These are phyloP conservation scores for Lanius collurio DNA, from an alignment of 2,113 vertebrate genomes.

Conservation along the genomic window DNA sequence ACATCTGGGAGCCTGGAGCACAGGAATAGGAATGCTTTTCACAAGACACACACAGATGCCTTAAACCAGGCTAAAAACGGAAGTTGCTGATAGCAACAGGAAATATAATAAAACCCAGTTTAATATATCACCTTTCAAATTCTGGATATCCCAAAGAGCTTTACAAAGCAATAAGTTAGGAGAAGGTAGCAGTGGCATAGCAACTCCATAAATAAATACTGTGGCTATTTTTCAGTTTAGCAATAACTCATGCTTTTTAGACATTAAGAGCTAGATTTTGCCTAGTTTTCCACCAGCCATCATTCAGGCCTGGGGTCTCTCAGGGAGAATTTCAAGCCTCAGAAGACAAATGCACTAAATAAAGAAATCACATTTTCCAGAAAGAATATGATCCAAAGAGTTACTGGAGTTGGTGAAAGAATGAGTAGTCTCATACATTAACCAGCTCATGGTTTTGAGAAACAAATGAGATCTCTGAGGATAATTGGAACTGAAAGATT, in stretches of 20 bases:
- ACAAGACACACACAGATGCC: background rate
- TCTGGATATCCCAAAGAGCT: slow-evolving; percentile 40
- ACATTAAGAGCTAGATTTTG: slow-evolving; percentile 23
- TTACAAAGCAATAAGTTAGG: slow-evolving; percentile 38
- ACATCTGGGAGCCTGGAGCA: background rate
- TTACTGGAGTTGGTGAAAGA: background rate
- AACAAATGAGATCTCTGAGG: slow-evolving; percentile 1
- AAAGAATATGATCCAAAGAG: background rate
- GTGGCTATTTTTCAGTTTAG: slow-evolving; percentile 8
- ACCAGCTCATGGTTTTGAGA: background rate
- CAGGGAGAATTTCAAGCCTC: background rate
- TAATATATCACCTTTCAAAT: slow-evolving; percentile 48
- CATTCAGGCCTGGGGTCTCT: background rate
- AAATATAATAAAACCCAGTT: slow-evolving; percentile 39
- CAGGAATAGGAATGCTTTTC: background rate
- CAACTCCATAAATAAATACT: slow-evolving; percentile 35
- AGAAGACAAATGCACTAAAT: background rate
- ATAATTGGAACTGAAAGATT: slow-evolving; percentile 34
- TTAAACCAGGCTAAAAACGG: background rate
- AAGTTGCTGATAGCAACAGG: slow-evolving; percentile 31
- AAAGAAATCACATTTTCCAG: slow-evolving; percentile 3
- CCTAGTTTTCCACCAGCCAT: background rate
- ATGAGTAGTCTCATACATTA: background rate
- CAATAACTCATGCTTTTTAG: slow-evolving; percentile 28
- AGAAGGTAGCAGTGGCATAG: background rate